Base-by-base conservation (phyloP, 37 sponge, comb jelly and placozoan genomes). In the Ephydatia muelleri region DNA sequence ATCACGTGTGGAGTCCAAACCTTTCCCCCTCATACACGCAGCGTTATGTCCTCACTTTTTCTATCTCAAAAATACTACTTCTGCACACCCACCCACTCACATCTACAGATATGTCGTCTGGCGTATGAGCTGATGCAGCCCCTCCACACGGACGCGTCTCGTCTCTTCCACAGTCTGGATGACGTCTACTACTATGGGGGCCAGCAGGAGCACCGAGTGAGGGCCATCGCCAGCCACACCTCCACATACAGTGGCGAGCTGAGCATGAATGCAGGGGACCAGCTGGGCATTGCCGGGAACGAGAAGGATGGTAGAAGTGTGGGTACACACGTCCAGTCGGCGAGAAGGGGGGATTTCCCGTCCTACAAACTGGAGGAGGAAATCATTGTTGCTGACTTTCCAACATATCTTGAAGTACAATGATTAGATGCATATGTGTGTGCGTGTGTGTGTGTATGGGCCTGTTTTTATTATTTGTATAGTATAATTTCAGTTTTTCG, bases 121-220 rank as follows among this genome's bases (percentile, higher is more conserved):
- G 90, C 91, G 2, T 95, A 92, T 89, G 93, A 95, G 72, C 49
- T 92, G 49, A 92, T 95, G 95, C 95, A 95, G 74, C 72, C 90
- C 14, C 69, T 80, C 28, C 95, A 95, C 67, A 72, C 84, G 8
- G 95, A 95, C 36, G 95, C 95, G 36, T 92, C 94, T 22, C 16
- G 76, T 5, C 9, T n/a, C n/a, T n/a, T n/a, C n/a, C n/a, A n/a
- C n/a, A n/a, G n/a, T n/a, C n/a, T n/a, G n/a, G 95, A 95, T 84
- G 95, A 95, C 28, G 67, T 95, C 49, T 95, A 95, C 72, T 95
- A 95, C 75, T 95, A 87, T 82, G 94, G 94, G 27, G 95, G 95
- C 5, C 90, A 89, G 74, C 85, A 89, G 43, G 89, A 36, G 5
- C 95, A 91, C 70, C 67, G 82, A 49, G 86, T 88, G 49, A 82